Evolutionary conservation across 2,797 vertebrate genomes (phyloP).

Genomic region (Argentina silus): DNA sequence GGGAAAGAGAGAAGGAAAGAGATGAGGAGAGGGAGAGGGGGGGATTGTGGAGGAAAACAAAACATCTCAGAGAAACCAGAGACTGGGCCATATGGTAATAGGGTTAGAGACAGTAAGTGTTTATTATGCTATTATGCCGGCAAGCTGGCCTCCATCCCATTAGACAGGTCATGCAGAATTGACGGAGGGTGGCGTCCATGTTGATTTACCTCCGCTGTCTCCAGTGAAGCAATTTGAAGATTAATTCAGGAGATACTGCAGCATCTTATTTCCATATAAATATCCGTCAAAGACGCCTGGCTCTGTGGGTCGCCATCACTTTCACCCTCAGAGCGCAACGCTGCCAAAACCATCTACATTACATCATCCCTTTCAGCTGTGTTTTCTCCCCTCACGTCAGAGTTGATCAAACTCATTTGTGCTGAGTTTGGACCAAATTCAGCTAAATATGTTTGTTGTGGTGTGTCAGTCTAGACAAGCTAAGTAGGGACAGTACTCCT

Average conservation of each 20-base stretch:
- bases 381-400: constrained; percentile 23
- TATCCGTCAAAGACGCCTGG: constrained; percentile 53
- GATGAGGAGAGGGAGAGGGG: background rate
- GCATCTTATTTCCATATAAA: constrained; percentile 67
- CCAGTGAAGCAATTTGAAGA: constrained; percentile 61
- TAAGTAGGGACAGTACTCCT: background rate
- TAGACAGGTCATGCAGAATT: constrained; percentile 54
- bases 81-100: constrained; percentile 33
- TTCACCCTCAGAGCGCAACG: constrained; percentile 1
- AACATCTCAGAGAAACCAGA: constrained; percentile 35
- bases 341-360: constrained; percentile 20
- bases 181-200: constrained; percentile 48
- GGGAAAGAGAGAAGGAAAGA: background rate
- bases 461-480: constrained; percentile 19
- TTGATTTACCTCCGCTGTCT: constrained; percentile 56
- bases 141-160: constrained; percentile 46
- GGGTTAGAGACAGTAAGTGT: constrained; percentile 24
- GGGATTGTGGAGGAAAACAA: constrained; percentile 50
- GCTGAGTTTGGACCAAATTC: background rate
- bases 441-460: background rate
- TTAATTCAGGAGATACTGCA: constrained; percentile 58
- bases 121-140: constrained; percentile 52
- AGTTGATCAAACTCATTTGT: constrained; percentile 21
- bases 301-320: constrained; percentile 4
- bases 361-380: constrained; percentile 6